phyloP scores from a whole-genome alignment of 2,888 invertebrate genomes.

The Flabesymbios commensalis region DNA sequence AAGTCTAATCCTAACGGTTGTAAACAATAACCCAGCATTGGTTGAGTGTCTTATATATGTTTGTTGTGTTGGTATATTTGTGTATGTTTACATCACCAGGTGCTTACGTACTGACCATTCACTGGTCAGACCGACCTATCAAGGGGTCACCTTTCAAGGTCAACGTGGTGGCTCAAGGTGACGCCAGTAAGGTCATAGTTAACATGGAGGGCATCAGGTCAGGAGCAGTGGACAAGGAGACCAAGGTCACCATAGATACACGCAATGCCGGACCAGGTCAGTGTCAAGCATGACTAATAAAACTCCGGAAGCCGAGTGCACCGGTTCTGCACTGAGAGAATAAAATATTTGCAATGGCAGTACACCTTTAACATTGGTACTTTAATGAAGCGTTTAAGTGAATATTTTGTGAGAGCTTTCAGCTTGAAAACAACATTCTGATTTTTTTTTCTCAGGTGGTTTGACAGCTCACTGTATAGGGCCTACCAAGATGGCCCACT shows the following conservation, averaged over 20 bases:
- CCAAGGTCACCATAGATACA: slow-evolving; percentile 96
- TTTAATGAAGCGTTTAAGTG: too few relatives aligned
- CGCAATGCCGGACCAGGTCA: slow-evolving; percentile 78
- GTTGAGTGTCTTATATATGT: too few relatives aligned
- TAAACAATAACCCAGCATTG: too few relatives aligned
- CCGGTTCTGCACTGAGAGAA: too few relatives aligned
- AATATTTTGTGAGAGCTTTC: too few relatives aligned
- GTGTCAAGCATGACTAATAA: slow-evolving; percentile 17
- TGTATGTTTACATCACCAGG: too few relatives aligned
- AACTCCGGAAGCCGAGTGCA: too few relatives aligned
- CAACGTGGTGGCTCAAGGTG: slow-evolving; percentile 52
- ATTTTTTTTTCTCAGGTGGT: slow-evolving; percentile 71
- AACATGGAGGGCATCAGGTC: slow-evolving; percentile 91
- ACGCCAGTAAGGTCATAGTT: slow-evolving; percentile 69
- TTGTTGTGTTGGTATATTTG: too few relatives aligned
- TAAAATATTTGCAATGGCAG: too few relatives aligned
- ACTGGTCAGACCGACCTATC: slow-evolving; percentile 83
- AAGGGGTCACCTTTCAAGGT: slow-evolving; percentile 78
- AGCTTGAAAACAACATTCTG: too few relatives aligned
- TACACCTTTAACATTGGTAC: too few relatives aligned
- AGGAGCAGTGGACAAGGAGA: slow-evolving; percentile 94
- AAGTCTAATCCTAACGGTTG: too few relatives aligned
- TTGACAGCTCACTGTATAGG: slow-evolving; percentile 96
- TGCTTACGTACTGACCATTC: slow-evolving; percentile 79
- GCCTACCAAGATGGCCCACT: slow-evolving; percentile 89